Conservation (phyloP, 2,888 invertebrate genomes). For the Abrostola triplasia region DNA sequence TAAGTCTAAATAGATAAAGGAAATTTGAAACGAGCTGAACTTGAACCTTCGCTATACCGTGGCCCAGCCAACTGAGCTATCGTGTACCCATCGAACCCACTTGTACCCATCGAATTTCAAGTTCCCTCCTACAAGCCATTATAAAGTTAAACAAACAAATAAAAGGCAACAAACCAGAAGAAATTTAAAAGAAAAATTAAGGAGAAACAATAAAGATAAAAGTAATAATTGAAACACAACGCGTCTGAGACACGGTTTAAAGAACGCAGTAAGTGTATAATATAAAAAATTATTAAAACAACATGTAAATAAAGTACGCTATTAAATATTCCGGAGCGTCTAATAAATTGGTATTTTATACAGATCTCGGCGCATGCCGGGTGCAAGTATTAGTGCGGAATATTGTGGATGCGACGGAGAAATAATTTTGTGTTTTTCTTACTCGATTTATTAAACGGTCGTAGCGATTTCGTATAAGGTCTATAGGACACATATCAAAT, state of each 20-base stretch:
- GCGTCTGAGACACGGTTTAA: constrained; percentile 12
- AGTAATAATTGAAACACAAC: constrained; percentile 17
- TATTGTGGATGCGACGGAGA: constrained; percentile 36
- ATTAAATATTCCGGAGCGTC: constrained; percentile 67
- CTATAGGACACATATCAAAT: too few species aligned
- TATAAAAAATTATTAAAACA: neutral
- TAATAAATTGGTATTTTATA: constrained; percentile 82
- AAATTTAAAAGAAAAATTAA: neutral
- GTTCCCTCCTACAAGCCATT: neutral
- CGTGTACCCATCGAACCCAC: too few species aligned
- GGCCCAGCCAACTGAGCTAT: too few species aligned
- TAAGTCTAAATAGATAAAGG: too few species aligned
- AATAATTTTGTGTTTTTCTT: neutral
- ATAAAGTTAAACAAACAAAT: neutral
- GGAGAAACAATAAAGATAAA: constrained; percentile 25
- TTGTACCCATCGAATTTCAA: neutral
- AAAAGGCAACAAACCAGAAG: neutral
- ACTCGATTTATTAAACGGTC: neutral
- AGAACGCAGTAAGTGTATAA: constrained; percentile 11
- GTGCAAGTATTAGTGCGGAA: constrained; percentile 17
- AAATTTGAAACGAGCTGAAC: too few species aligned
- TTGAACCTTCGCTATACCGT: too few species aligned
- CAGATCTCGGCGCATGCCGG: constrained; percentile 58
- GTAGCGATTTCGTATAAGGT: too few species aligned
- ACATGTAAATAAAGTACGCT: constrained; percentile 63